Percentiles rank a stretch among this genome's conserved stretches.
These are phyloP conservation scores for Eulacestoma nigropectus DNA, from an alignment of 2,113 vertebrate genomes.

Conservation along the genomic window DNA sequence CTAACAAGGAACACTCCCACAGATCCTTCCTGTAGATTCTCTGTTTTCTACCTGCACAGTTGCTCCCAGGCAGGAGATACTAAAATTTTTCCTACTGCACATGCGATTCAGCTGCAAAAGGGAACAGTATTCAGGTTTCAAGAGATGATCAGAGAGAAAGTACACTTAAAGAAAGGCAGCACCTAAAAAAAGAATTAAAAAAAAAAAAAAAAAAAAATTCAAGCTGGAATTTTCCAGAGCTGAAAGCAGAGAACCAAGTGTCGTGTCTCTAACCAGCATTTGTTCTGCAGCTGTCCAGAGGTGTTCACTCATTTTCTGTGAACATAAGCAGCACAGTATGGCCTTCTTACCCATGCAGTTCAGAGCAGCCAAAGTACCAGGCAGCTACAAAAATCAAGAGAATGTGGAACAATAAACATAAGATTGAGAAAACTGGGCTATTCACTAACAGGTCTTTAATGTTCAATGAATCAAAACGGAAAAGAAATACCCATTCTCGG, in stretches of 20 bases:
- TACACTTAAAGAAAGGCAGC: background rate
- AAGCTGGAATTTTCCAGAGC: background rate
- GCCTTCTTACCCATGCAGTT: background rate
- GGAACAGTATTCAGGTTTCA: background rate
- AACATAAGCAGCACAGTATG: background rate
- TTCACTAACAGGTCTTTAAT: background rate
- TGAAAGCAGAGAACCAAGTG: background rate
- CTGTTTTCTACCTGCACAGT: background rate
- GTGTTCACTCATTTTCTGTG: background rate
- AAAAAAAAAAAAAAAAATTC: background rate
- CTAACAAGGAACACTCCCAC: background rate
- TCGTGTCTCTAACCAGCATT: background rate
- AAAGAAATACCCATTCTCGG: background rate
- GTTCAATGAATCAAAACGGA: accelerated
- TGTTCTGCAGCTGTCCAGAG: background rate
- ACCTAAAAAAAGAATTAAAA: background rate
- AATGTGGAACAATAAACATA: background rate
- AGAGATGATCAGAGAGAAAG: background rate
- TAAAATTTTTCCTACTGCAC: background rate
- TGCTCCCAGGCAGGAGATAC: background rate
- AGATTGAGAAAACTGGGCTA: background rate
- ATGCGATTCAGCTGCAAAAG: background rate
- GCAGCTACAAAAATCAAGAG: background rate
- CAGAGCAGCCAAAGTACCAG: background rate
- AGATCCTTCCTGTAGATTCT: background rate